Evolutionary conservation across 2,888 invertebrate genomes (phyloP).

Genomic region (Machimus atricapillus): DNA sequence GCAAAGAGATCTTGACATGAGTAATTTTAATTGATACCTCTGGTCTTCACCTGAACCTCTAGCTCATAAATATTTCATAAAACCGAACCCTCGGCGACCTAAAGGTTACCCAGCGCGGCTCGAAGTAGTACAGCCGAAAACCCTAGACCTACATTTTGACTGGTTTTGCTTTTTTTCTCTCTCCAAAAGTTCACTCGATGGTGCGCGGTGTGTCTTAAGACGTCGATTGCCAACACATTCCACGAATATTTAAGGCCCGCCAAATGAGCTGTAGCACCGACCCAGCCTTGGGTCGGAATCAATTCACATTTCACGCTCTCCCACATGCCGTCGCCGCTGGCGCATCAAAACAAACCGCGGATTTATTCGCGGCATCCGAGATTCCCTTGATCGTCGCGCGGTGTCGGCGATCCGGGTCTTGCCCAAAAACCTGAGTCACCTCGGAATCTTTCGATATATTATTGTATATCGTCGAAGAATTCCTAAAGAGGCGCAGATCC

Average conservation of each 20-base stretch:
- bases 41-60: neutral
- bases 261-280: neutral
- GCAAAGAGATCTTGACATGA: neutral
- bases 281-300: slow-evolving; percentile 8
- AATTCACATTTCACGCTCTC: neutral
- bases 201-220: neutral
- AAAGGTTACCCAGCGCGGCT: neutral
- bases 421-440: slow-evolving; percentile 2
- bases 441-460: neutral
- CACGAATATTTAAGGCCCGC: slow-evolving; percentile 1
- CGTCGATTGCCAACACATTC: slow-evolving; percentile 7
- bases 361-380: neutral
- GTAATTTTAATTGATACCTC: neutral
- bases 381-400: neutral
- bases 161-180: neutral
- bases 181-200: neutral
- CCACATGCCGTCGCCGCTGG: neutral
- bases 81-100: slow-evolving; percentile 1
- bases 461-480: neutral
- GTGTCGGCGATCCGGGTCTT: neutral
- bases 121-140: neutral
- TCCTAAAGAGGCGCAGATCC: neutral
- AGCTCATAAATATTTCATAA: slow-evolving; percentile 9
- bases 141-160: slow-evolving; percentile 27
- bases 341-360: neutral